Evolutionary conservation across 2,797 vertebrate species (phyloP).

Genomic region (Catostomus latipinnis): DNA sequence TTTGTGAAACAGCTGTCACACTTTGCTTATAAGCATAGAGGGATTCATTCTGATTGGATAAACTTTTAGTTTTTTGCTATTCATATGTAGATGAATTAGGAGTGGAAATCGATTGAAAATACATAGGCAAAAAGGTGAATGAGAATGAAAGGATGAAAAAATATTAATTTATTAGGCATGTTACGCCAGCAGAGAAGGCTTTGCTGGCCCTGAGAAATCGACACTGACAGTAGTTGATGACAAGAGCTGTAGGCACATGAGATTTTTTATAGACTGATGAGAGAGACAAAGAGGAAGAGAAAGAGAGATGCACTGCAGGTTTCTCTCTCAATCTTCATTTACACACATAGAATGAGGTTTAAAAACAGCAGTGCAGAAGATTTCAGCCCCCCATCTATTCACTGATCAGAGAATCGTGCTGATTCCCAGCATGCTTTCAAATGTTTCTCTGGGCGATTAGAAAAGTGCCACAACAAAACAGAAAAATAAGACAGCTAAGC

Average conservation of each 20-base stretch:
- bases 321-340: constrained; percentile 25
- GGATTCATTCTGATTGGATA: too few species aligned
- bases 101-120: too few species aligned
- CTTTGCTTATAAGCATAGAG: too few species aligned
- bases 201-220: too few species aligned
- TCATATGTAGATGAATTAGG: too few species aligned
- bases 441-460: constrained; percentile 11
- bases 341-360: neutral
- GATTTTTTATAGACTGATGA: constrained; percentile 21
- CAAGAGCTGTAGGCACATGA: neutral
- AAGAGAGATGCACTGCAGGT: neutral
- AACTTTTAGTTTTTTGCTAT: too few species aligned
- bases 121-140: too few species aligned
- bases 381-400: neutral
- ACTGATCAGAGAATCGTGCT: constrained; percentile 10
- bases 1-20: too few species aligned
- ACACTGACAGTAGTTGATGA: neutral
- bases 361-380: constrained; percentile 14
- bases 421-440: constrained; percentile 16
- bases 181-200: too few species aligned
- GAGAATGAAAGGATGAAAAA: too few species aligned
- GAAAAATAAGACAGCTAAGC: neutral
- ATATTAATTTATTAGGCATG: too few species aligned
- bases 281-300: neutral
- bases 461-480: constrained; percentile 12